Conservation (phyloP, 2,888 invertebrate genomes). For the Drosophila longiperda region DNA sequence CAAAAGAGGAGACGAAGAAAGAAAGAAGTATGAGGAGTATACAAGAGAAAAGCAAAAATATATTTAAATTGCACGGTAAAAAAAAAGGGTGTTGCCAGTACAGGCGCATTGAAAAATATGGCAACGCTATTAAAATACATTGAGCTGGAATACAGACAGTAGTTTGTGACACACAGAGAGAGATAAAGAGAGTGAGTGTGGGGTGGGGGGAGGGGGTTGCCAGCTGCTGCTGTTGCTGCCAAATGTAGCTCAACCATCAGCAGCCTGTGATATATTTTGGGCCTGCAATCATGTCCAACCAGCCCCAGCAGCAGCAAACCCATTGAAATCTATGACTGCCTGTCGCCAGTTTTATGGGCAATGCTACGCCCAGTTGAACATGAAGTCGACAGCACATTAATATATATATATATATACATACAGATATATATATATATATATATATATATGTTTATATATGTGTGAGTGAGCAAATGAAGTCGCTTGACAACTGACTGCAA, state of each 20-base stretch:
- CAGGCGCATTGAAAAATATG: constrained; percentile 36
- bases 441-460: background rate
- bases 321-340: constrained; percentile 63
- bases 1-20: constrained; percentile 23
- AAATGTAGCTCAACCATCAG: constrained; percentile 65
- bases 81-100: constrained; percentile 23
- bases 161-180: background rate
- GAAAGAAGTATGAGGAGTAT: constrained; percentile 16
- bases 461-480: constrained; percentile 47
- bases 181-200: background rate
- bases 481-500: constrained; percentile 72
- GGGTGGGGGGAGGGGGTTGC: too few species aligned
- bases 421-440: background rate
- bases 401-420: background rate
- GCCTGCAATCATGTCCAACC: background rate
- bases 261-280: constrained; percentile 33
- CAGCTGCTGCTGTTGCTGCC: constrained; percentile 20
- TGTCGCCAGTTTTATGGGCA: constrained; percentile 61
- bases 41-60: constrained; percentile 14
- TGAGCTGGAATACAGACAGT: constrained; percentile 46
- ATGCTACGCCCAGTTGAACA: constrained; percentile 56
- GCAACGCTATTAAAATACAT: constrained; percentile 67
- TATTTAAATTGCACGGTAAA: constrained; percentile 55
- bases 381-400: constrained; percentile 10
- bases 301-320: background rate